Percentiles rank a stretch among this genome's conserved stretches.
These are phyloP conservation scores for Heteromyza rotundicornis DNA, from an alignment of 2,888 invertebrate genomes.

Conservation along the genomic window DNA sequence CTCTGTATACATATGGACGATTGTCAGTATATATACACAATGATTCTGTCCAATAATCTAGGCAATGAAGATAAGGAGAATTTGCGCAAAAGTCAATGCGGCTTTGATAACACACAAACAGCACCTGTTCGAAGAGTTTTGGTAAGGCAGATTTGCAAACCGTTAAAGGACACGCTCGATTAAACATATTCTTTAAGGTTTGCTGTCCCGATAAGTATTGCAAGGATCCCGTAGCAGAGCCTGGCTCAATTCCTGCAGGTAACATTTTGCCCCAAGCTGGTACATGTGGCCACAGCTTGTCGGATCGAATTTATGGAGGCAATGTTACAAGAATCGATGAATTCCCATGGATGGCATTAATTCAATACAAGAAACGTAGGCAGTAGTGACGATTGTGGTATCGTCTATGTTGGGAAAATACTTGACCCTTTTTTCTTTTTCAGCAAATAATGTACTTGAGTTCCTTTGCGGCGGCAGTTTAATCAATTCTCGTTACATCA, in stretches of 20 bases:
- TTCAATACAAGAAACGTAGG: conserved; percentile 63
- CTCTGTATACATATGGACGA: background rate
- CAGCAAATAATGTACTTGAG: conserved; percentile 45
- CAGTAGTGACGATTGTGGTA: conserved; percentile 14
- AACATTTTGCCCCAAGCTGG: conserved; percentile 61
- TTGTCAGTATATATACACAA: too few relatives aligned
- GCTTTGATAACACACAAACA: too few relatives aligned
- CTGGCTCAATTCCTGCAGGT: too few relatives aligned
- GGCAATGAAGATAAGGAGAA: too few relatives aligned
- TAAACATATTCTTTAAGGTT: conserved; percentile 28
- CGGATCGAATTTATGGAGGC: conserved; percentile 70
- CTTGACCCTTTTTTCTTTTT: too few relatives aligned
- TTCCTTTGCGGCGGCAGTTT: conserved; percentile 77
- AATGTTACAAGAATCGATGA: conserved; percentile 68
- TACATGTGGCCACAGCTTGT: conserved; percentile 65
- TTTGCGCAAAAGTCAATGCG: too few relatives aligned
- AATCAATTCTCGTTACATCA: conserved; percentile 69
- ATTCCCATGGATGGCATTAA: conserved; percentile 66
- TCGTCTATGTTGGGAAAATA: too few relatives aligned
- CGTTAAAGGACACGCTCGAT: too few relatives aligned
- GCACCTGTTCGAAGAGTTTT: too few relatives aligned
- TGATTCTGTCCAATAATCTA: too few relatives aligned
- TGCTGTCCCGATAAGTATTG: conserved; percentile 45
- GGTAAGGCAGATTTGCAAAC: too few relatives aligned
- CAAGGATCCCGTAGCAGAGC: background rate